These are phyloP conservation scores for Sterna hirundo DNA, from an alignment of 2,113 vertebrate species.

Conservation along the genomic window DNA sequence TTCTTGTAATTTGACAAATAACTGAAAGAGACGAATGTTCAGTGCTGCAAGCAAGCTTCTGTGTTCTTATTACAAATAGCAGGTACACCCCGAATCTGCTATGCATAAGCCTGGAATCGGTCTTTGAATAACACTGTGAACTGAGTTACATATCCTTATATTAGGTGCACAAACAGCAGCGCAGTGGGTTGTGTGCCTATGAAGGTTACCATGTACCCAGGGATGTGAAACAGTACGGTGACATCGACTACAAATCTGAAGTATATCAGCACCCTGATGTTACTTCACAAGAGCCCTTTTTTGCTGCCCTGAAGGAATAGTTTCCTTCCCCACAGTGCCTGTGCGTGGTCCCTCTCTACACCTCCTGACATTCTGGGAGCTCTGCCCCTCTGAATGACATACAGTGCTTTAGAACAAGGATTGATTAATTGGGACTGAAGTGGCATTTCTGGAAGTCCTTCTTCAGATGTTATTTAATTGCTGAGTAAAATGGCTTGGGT, in stretches of 20 bases:
- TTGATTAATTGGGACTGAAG: neutral
- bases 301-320: neutral
- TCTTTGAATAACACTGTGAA: neutral
- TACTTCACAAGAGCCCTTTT: neutral
- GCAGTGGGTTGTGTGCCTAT: rapidly evolving
- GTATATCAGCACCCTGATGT: neutral
- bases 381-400: neutral
- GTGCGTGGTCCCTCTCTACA: neutral
- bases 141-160: neutral
- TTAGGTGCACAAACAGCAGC: neutral
- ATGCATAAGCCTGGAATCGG: neutral
- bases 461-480: neutral
- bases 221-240: neutral
- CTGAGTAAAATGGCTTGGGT: neutral
- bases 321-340: neutral
- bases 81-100: neutral
- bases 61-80: neutral
- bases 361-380: neutral
- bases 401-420: neutral
- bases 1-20: neutral
- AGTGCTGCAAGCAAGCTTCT: neutral
- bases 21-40: neutral
- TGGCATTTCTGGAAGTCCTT: neutral
- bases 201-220: neutral
- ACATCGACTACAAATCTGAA: neutral